Base-by-base conservation (phyloP, 2,113 vertebrate genomes). In the Cyprinodon brontotheroides region DNA sequence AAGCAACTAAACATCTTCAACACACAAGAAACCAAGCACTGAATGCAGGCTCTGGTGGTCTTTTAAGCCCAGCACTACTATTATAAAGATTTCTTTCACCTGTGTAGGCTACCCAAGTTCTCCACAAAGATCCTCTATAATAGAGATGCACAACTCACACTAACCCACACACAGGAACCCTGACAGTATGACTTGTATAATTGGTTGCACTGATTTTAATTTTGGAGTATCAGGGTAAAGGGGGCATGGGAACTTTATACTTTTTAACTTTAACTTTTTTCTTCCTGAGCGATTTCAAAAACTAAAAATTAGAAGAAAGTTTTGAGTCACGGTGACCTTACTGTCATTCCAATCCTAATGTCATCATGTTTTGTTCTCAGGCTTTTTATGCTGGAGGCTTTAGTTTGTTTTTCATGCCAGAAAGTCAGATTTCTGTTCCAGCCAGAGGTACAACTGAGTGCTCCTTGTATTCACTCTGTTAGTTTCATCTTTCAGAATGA, bases 401-500 rank as follows among this genome's bases (percentile, higher is more conserved):
- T 37, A 50, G 7, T 14, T 36, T 47, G 7, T 14, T 48, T 47
- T 67, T 48, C 7, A 22, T 15, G 4, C 22, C 17, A 67, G 29
- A 78, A 64, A 41, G 36, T 3, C 62, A 40, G 2, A 14, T 1
- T 39, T 43, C 57, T 68, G 4, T 60, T 43, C 20, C 14, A 29
- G 43, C 10, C 48, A 38, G 62, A 57, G 20, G 50, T 57, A 57
- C 50, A 20, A 57, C 50, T 45, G 43, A 45, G 43, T 45, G 43
- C 43, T 45, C 43, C 43, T 57, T n/a, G 17, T 57, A 53, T 62
- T 76, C 40, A 60, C 37, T 63, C 45, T 57, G 59, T 36, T 37
- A 59, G 57, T 43, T 75, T 63, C 50, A 68, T 75, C 53, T 72
- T 65, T 72, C 38, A 66, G 62, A 29, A 61, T 72, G 43, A 70